Percentiles rank a stretch among this genome's conserved stretches.
These are phyloP conservation scores for Caenorhabditis wallacei DNA, from an alignment of 2,888 invertebrate genomes.

Conservation along the genomic window DNA sequence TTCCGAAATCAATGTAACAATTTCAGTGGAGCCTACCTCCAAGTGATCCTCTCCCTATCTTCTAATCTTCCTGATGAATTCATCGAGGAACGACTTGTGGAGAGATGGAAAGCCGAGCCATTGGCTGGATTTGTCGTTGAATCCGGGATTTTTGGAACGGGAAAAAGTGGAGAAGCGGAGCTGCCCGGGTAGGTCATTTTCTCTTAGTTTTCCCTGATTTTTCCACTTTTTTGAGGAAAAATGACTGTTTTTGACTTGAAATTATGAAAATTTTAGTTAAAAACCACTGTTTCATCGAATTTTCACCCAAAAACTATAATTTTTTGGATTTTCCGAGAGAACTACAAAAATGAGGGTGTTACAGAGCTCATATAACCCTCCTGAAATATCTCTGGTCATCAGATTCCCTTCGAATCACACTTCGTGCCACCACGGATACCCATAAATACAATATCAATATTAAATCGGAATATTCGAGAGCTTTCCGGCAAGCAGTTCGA, in stretches of 20 bases:
- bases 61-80: constrained; percentile 88
- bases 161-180: constrained; percentile 53
- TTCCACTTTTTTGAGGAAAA: no score
- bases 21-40: constrained; percentile 62
- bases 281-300: no score
- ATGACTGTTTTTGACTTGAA: no score
- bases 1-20: constrained; percentile 84
- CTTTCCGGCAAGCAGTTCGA: constrained; percentile 49
- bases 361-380: constrained; percentile 55
- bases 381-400: constrained; percentile 70
- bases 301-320: no score
- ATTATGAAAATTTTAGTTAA: no score
- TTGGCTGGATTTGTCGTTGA: constrained; percentile 84
- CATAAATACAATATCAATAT: constrained; percentile 30
- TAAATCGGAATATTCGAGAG: constrained; percentile 43
- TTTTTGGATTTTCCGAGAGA: no score
- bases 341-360: no score
- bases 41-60: constrained; percentile 85
- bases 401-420: constrained; percentile 59
- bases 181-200: no score
- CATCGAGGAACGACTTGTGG: constrained; percentile 85
- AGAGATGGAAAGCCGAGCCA: constrained; percentile 96
- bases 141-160: constrained; percentile 63
- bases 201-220: no score
- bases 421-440: constrained; percentile 40